Percentiles rank a stretch among this genome's conserved stretches.
These are phyloP conservation scores for Platichthys flesus DNA, from an alignment of 2,113 vertebrate genomes.

Conservation along the genomic window DNA sequence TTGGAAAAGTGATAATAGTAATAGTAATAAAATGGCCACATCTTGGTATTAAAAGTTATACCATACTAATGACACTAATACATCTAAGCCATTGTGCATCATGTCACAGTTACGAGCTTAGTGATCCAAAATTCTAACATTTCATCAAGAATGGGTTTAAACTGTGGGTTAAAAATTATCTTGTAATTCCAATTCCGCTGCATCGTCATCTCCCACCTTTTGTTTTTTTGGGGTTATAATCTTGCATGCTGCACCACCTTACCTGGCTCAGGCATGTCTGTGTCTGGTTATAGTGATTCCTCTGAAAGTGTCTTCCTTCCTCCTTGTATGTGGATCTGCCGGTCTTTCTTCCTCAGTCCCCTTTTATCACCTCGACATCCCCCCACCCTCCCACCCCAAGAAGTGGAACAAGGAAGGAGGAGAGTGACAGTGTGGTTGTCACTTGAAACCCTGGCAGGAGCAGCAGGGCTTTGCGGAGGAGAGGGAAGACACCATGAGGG, in stretches of 20 bases:
- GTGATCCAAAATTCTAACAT: not conserved
- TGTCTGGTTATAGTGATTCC: conserved; percentile 61
- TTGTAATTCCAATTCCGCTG: not conserved
- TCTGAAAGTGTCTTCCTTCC: conserved; percentile 60
- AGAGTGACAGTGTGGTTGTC: conserved; percentile 69
- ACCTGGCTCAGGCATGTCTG: conserved; percentile 84
- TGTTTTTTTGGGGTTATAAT: not conserved
- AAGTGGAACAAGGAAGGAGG: conserved; percentile 60
- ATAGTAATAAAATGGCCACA: too few relatives aligned
- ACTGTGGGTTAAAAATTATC: not conserved
- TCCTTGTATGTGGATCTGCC: conserved; percentile 68
- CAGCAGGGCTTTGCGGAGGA: conserved; percentile 53
- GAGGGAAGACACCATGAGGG: conserved; percentile 52
- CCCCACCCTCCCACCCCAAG: conserved; percentile 4
- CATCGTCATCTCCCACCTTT: not conserved
- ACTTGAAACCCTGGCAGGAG: conserved; percentile 80
- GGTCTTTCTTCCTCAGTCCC: conserved; percentile 62
- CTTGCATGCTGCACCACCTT: conserved; percentile 49
- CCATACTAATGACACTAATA: too few relatives aligned
- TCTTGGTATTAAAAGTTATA: too few relatives aligned
- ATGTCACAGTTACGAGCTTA: not conserved
- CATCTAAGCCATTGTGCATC: not conserved
- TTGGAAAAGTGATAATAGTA: too few relatives aligned
- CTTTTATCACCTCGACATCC: conserved; percentile 77
- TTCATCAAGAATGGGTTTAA: not conserved